Conservation (phyloP, 1,140 invertebrate species). For the Pseudomyrmex gracilis region DNA sequence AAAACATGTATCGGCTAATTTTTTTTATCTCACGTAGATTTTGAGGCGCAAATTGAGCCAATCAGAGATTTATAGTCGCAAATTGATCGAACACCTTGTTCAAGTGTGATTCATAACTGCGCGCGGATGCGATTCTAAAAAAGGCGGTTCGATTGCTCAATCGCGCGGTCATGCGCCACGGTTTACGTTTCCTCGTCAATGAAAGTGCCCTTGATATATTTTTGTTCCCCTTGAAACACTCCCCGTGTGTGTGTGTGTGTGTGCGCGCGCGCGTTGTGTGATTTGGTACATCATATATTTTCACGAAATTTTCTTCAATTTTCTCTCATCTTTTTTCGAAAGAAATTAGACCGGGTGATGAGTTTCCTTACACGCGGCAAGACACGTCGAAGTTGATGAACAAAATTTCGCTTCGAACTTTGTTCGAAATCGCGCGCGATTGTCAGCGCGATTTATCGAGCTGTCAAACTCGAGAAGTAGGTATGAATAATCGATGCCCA, state of each 20-base stretch:
- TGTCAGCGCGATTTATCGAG: slow-evolving; percentile 48
- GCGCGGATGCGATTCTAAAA: slow-evolving; percentile 50
- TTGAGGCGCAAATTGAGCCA: too few species aligned
- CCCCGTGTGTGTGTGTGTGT: too few species aligned
- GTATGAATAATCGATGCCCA: slow-evolving; percentile 50
- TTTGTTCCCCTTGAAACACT: slow-evolving; percentile 36
- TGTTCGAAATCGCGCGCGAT: slow-evolving; percentile 1
- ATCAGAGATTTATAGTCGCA: too few species aligned
- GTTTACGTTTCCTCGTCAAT: slow-evolving; percentile 45
- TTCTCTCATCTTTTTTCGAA: neutral
- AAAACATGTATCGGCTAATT: neutral
- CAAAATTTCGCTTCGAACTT: neutral
- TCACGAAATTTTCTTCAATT: neutral
- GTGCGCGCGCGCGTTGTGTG: neutral
- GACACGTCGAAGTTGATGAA: neutral
- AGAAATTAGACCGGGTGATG: too few species aligned
- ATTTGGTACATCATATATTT: slow-evolving; percentile 13
- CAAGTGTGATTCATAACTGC: slow-evolving; percentile 37
- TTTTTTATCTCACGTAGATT: too few species aligned
- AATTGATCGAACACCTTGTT: neutral
- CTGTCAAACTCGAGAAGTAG: neutral
- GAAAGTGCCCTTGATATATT: slow-evolving; percentile 42
- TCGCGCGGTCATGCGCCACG: neutral
- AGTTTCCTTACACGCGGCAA: too few species aligned
- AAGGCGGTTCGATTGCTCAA: slow-evolving; percentile 33